Base-by-base conservation (phyloP, 2,113 vertebrate genomes). In the Brachyhypopomus occidentalis region DNA sequence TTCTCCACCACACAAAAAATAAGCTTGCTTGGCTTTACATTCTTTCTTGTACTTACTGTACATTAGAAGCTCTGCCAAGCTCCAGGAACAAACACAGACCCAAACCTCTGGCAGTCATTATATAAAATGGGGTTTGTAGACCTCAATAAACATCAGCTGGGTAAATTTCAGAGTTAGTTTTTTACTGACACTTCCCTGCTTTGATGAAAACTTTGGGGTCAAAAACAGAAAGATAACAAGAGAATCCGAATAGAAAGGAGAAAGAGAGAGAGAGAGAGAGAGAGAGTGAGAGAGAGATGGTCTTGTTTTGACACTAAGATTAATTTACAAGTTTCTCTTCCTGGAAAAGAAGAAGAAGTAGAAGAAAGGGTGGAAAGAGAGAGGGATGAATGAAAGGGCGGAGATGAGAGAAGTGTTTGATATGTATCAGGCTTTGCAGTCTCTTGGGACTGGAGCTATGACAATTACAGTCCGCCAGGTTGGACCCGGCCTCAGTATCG, bases 391-490 rank as follows among this genome's bases (percentile, higher is more conserved):
- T 62, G 76, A 86, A 86, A 86, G 80, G 82, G 84, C 77, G 84
- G 83, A 93, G 91, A 96, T 93, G 95, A 95, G 93, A 94, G 93
- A 94, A 95, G 91, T 92, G 92, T 97, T 97, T 94, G 95, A 95
- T 94, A 96, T 96, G 95, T 95, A 95, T 96, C 94, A 94, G 94
- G 92, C 94, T 74, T 48, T 38, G 79, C 79, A 38, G 92, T 94
- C 95, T 96, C 95, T 93, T 94, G 94, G 95, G 96, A 96, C 95
- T 95, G 95, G 92, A 94, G 94, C 96, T 95, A 95, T 92, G 96
- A 96, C 97, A 98, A 98, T 99, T 99, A 98, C 79, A 75, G 79
- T 81, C 66, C 94, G 94, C 94, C 96, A 94, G 96, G 96, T 97
- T 96, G 95, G 92, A 92, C 95, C 95, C 96, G 95, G 95, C 96